These are phyloP conservation scores for Oscheius sp. DNA, from an alignment of 2,888 invertebrate species.

Conservation along the genomic window DNA sequence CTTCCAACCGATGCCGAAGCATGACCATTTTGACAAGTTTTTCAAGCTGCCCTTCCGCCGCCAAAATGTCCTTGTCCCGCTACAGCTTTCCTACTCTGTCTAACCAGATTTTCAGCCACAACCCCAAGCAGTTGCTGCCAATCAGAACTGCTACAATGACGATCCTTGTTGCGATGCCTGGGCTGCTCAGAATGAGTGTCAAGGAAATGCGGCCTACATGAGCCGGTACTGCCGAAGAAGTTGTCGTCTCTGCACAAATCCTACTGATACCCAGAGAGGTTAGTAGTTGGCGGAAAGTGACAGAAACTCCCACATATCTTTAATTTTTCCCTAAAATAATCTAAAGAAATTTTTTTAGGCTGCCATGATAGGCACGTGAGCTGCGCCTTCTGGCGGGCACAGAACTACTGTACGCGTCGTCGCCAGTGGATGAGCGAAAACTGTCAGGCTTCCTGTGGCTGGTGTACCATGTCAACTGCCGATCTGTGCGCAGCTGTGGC, in stretches of 20 bases:
- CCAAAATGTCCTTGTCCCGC: conserved; percentile 3
- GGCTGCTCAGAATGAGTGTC: conserved; percentile 64
- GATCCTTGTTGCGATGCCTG: conserved; percentile 72
- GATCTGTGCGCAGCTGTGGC: conserved; percentile 67
- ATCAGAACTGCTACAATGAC: conserved; percentile 68
- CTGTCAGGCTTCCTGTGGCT: conserved; percentile 65
- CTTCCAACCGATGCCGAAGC: too few species aligned
- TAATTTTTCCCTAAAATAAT: neutral
- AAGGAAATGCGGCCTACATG: conserved; percentile 67
- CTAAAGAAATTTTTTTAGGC: conserved; percentile 45
- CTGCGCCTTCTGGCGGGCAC: conserved; percentile 67
- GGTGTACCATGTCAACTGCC: conserved; percentile 59
- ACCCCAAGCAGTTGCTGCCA: conserved; percentile 15
- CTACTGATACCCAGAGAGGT: conserved; percentile 52
- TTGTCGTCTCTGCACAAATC: conserved; percentile 63
- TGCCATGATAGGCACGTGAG: conserved; percentile 70
- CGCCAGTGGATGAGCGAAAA: conserved; percentile 69
- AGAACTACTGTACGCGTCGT: conserved; percentile 67
- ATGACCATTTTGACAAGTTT: too few species aligned
- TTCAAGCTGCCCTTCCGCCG: neutral
- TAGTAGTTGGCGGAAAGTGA: neutral
- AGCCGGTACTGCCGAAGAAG: conserved; percentile 67
- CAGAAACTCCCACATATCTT: neutral
- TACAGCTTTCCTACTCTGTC: neutral
- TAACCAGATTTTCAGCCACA: conserved; percentile 17